A percentile compares a stretch with the other conserved stretches of the same genome.
These are phyloP conservation scores for Altica lythri DNA, from an alignment of 2,888 invertebrate species.

Conservation along the genomic window DNA sequence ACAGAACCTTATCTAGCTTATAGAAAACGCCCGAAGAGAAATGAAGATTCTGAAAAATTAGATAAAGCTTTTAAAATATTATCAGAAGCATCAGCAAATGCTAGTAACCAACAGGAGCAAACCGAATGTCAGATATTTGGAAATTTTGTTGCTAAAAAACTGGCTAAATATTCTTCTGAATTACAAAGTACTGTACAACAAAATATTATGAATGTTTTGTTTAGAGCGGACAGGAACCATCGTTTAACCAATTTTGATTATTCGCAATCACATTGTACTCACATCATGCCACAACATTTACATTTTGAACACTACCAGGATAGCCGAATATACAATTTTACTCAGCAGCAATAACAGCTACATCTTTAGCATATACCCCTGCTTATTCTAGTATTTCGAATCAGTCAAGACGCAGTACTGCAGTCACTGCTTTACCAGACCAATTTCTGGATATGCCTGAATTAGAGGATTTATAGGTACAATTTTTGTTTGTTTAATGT, in stretches of 20 bases:
- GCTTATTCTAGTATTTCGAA: background rate
- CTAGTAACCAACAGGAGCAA: background rate
- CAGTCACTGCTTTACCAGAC: too few relatives aligned
- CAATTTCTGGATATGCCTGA: background rate
- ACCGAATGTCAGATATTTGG: too few relatives aligned
- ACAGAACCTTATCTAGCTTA: background rate
- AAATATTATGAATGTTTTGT: slow-evolving; percentile 11
- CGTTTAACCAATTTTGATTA: too few relatives aligned
- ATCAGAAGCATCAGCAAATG: background rate
- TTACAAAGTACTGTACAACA: slow-evolving; percentile 9
- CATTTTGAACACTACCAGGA: background rate
- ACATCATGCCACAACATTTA: too few relatives aligned
- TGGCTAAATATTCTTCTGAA: slow-evolving; percentile 8
- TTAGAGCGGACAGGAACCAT: slow-evolving; percentile 8
- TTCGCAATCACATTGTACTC: too few relatives aligned
- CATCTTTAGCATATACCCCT: background rate
- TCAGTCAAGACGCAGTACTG: background rate
- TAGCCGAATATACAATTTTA: background rate
- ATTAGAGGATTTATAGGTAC: background rate
- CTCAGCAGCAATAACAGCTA: too few relatives aligned
- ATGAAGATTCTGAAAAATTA: background rate
- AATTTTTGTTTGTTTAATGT: background rate
- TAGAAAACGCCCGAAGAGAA: slow-evolving; percentile 1
- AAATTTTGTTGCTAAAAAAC: slow-evolving; percentile 15
- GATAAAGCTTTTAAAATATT: slow-evolving; percentile 6